Percentiles rank a stretch among this genome's conserved stretches.
Evolutionary conservation across 1,140 invertebrate species (phyloP).

Genomic region (Branchinecta lynchi): DNA sequence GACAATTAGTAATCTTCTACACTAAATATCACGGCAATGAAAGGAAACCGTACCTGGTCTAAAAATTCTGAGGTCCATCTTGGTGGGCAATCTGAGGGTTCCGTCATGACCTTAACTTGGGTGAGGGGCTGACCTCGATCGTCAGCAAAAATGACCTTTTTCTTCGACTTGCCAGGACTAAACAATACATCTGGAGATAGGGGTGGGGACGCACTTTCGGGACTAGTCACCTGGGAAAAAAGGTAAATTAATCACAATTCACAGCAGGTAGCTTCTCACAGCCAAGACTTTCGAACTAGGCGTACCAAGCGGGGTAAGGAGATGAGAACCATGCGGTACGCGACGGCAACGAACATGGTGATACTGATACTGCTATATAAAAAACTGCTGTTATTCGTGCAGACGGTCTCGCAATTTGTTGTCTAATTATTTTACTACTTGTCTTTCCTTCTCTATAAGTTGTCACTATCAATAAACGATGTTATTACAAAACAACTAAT

Average conservation of each 20-base stretch:
- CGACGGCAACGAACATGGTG: not conserved
- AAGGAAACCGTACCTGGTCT: slow-evolving; percentile 27
- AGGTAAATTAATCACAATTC: not conserved
- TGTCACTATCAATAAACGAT: no score
- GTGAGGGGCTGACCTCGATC: slow-evolving; percentile 70
- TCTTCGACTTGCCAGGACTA: slow-evolving; percentile 43
- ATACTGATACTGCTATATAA: not conserved
- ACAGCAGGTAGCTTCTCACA: not conserved
- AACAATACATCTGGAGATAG: slow-evolving; percentile 25
- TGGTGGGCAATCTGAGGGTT: slow-evolving; percentile 77
- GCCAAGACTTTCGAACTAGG: not conserved
- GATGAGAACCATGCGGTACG: not conserved
- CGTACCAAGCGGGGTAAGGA: not conserved
- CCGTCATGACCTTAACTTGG: slow-evolving; percentile 67
- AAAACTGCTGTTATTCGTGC: no score
- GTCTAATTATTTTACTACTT: no score
- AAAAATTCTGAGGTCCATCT: slow-evolving; percentile 55
- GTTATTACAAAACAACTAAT: no score
- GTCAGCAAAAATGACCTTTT: slow-evolving; percentile 85
- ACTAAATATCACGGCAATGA: no score
- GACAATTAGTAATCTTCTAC: no score
- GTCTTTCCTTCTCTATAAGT: no score
- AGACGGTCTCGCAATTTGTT: no score
- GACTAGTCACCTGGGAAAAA: not conserved
- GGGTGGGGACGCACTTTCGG: slow-evolving; percentile 19